Base-by-base conservation (phyloP, 1,140 invertebrate species). In the Apis dorsata region DNA sequence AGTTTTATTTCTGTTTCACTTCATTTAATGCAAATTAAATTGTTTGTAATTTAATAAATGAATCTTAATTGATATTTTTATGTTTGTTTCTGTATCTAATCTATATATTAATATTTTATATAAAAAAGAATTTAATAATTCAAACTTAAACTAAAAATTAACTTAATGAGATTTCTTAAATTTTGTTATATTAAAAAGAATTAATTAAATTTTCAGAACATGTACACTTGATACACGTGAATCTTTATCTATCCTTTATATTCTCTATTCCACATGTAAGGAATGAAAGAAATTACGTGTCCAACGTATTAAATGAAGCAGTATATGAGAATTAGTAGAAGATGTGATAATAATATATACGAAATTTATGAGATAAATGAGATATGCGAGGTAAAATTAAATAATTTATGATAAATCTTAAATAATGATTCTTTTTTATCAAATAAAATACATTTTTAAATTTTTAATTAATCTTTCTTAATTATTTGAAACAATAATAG, bases 271-370 rank as follows among this genome's bases (percentile, higher is more conserved):
- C 11, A 34, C 65, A 28, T 34, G 63, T 8, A 17, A 28, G 63
- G 34, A 19, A 19, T 68, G 65, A 44, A 68, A 68, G 65, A 68
- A 44, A 68, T 34, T 68, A 68, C 65, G 34, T 68, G 65, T 44
- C 78, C 34, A 44, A 60, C 49, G 77, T 70, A 70, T 66, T 49
- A 79, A 79, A 79, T 71, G 59, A 53, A 80, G 13, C 24, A 74
- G 69, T 21, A 60, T 57, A 65, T 65, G 34, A 60, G n/a, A 11
- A 28, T 73, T 63, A 73, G 11, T n/a, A 44, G 15, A 21, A 44
- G 10, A 53, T 59, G 49, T 51, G n/a, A 73, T n/a, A 51, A 51
- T 55, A 55, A 24, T 49, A 53, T 21, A 24, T 15, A 68, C 2
- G 11, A 68, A 0, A 19, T 68, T 13, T 44, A 9, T 19, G 17